Evolutionary conservation across 2,113 vertebrate species (phyloP), one percentile per base, ranked within the genome.

Genomic region (Zingel zingel): DNA sequence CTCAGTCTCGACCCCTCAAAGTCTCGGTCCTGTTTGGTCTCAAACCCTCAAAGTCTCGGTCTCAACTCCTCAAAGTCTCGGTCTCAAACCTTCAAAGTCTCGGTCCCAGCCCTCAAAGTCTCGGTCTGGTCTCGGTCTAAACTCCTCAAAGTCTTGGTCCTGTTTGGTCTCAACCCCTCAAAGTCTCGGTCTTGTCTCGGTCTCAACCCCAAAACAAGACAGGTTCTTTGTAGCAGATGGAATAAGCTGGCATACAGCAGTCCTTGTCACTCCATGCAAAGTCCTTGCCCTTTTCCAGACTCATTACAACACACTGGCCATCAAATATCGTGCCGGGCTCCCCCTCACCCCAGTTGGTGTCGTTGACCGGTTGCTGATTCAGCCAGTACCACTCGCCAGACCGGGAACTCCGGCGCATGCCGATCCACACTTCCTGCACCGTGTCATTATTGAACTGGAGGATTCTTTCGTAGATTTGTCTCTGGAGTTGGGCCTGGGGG

Each of bases 321-420:
- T 85, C 71, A 0, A 73, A 0, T 4, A 47, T 50, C 0, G 1
- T 0, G 0, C 80, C 72, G 0, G 94, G 94, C 33, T 94, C 79
- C 0, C 48, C 77, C 0, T 9, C 0, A 1, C 1, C 82, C 95
- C 95, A 96, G 81, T 80, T 81, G 59, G 86, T 85, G 25, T 39
- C 7, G 0, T 0, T 8, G 30, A 91, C 36, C 0, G 7, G 0
- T 0, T 3, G 14, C 0, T 1, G 1, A 36, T 23, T 84, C 1
- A 91, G 48, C 95, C 95, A 95, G 91, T 94, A 94, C 94, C 93
- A 96, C 3, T 82, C 21, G 0, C 88, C 89, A 0, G 53, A 87
- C 45, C 48, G 13, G 4, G 93, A 82, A 80, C 80, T 86, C 0
- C 88, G 91, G 0, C 94, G 91, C 86, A 94, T 73, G 51, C 94